phyloP scores from a whole-genome alignment of 2,888 invertebrate species.

The Patella depressa region DNA sequence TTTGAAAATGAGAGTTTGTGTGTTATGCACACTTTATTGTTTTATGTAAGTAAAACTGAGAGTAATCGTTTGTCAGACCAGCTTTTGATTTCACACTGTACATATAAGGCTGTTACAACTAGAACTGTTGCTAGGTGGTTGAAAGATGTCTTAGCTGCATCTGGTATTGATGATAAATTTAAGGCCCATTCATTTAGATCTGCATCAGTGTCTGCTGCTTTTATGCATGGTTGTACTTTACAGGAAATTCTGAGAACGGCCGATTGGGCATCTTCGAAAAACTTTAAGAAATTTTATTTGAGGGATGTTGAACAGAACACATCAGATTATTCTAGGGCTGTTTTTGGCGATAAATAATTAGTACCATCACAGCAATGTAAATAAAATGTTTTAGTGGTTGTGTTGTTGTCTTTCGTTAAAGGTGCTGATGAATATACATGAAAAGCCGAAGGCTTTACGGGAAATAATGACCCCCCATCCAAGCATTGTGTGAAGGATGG shows the following conservation, averaged over 20 bases:
- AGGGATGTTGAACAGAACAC: neutral
- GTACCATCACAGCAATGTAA: neutral
- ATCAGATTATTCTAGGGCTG: too few species aligned
- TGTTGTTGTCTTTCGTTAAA: neutral
- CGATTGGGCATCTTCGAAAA: neutral
- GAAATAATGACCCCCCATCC: neutral
- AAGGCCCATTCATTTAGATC: constrained; percentile 27
- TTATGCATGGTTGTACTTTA: neutral
- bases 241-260: neutral
- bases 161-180: constrained; percentile 23
- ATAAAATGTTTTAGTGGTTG: neutral
- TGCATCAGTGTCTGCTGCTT: constrained; percentile 6
- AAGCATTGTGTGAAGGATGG: neutral
- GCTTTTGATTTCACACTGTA: neutral
- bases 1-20: neutral
- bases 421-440: neutral
- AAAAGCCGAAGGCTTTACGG: neutral
- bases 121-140: neutral
- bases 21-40: too few species aligned
- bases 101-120: neutral
- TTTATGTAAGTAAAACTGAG: neutral
- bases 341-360: too few species aligned
- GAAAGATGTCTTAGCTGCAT: neutral
- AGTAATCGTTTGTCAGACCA: neutral
- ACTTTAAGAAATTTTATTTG: neutral